phyloP scores from a whole-genome alignment of 2,113 vertebrate species.

The Strix aluco region DNA sequence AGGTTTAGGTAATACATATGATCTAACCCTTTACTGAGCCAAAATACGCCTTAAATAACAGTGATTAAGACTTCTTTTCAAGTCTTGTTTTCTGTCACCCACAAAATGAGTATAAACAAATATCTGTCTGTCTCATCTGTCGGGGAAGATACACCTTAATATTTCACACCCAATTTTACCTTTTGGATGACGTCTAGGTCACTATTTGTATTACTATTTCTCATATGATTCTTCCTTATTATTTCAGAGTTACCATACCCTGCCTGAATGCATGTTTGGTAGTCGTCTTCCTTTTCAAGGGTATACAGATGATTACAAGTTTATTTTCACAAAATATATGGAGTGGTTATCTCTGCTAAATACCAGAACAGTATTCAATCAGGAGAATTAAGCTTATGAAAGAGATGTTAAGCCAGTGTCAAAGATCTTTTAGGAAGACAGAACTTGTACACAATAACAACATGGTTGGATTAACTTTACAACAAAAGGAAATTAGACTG shows the following conservation, averaged over 20 bases:
- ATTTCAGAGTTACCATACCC: not conserved
- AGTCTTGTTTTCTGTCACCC: not conserved
- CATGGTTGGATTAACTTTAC: constrained; percentile 66
- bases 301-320: not conserved
- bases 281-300: not conserved
- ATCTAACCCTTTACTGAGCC: not conserved
- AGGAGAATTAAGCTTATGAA: constrained; percentile 34
- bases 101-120: not conserved
- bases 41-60: not conserved
- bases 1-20: not conserved
- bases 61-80: not conserved
- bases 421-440: constrained; percentile 49
- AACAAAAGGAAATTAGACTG: constrained; percentile 64
- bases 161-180: not conserved
- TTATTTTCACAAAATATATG: constrained; percentile 10
- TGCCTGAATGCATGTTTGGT: not conserved
- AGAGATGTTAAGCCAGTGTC: constrained; percentile 45
- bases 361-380: constrained; percentile 5
- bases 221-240: not conserved
- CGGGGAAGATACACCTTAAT: not conserved
- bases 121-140: not conserved
- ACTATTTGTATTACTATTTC: not conserved
- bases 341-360: not conserved
- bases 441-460: constrained; percentile 30
- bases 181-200: not conserved